Evolutionary conservation across 1,140 invertebrate genomes (phyloP), one percentile per base, ranked within the genome.

Genomic region (Sesamia nonagrioides): DNA sequence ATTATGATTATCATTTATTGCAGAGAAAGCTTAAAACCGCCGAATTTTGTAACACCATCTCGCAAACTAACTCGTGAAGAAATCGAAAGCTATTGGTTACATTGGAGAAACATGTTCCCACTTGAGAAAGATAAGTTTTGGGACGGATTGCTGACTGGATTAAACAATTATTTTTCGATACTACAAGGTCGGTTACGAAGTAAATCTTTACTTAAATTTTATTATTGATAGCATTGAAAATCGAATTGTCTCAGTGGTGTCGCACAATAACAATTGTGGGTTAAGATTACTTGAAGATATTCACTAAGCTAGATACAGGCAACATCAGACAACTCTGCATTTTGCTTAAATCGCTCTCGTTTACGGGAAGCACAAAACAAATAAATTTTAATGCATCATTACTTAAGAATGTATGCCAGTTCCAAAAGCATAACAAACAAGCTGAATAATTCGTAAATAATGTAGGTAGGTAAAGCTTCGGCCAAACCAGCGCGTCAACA

Each of bases 81-180:
- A 82, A 91, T 93, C 71, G 85, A 86, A 21, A 84, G 89, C 27
- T 94, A 94, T 80, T 94, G 93, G 93, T 37, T 75, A 6, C 86
- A 91, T 33, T 93, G 92, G 89, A 91, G 90, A 78, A 89, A 90
- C 60, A 60, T 88, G 6, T 92, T 90, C 72, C 87, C 91, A 18
- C 17, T 80, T 11, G 92, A 94, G 58, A 94, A 94, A 63, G 91
- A 94, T 77, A 84, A 84, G 0, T 93, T 94, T 81, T 94, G 91
- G 91, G 90, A 92, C 60, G 89, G 91, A 2, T n/a, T 94, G n/a
- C 73, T 93, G 6, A 79, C 84, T 6, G 93, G 91, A 6, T 80
- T 94, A 1, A 93, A 93, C 78, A 89, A 87, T 78, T 94, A 94
- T 54, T 83, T 94, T 42, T 78, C 79, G 35, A 87, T 92, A 66